Evolutionary conservation across 2,797 vertebrate genomes (phyloP).

Genomic region (Phrynocephalus guinanensis): DNA sequence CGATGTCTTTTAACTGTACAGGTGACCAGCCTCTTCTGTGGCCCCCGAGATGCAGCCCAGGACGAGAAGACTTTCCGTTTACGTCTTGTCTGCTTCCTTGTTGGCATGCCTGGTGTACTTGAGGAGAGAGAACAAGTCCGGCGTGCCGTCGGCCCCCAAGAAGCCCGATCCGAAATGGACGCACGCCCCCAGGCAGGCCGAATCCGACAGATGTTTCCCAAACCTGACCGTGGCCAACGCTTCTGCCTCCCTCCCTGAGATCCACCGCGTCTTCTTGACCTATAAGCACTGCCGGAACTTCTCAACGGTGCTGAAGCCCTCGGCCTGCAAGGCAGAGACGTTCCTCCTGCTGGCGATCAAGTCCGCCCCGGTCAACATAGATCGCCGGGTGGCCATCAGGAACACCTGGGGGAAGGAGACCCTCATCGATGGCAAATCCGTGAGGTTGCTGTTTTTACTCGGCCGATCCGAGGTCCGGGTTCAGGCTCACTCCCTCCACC

Average conservation of each 20-base stretch:
- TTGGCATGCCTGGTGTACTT: conserved; percentile 63
- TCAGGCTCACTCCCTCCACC: conserved; percentile 66
- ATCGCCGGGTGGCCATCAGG: conserved; percentile 76
- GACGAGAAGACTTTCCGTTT: conserved; percentile 55
- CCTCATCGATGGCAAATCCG: conserved; percentile 32
- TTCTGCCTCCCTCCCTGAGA: conserved; percentile 68
- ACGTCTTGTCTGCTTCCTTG: conserved; percentile 46
- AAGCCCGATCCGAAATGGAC: background rate
- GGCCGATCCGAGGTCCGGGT: conserved; percentile 64
- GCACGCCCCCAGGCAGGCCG: background rate
- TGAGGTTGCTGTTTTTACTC: conserved; percentile 79
- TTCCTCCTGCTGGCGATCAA: conserved; percentile 81
- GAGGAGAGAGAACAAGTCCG: conserved; percentile 56
- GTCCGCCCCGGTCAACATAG: conserved; percentile 76
- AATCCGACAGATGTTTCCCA: conserved; percentile 61
- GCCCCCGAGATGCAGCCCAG: conserved; percentile 63
- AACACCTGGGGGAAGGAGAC: conserved; percentile 78
- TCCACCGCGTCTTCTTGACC: conserved; percentile 76
- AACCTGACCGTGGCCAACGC: conserved; percentile 55
- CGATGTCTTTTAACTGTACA: background rate
- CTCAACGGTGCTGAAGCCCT: conserved; percentile 72
- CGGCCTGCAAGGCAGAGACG: conserved; percentile 68
- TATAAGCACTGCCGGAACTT: conserved; percentile 82
- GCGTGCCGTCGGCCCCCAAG: rapidly evolving
- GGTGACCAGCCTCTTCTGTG: background rate